phyloP scores from a whole-genome alignment of 2,888 invertebrate genomes.

The Cantharis rustica region DNA sequence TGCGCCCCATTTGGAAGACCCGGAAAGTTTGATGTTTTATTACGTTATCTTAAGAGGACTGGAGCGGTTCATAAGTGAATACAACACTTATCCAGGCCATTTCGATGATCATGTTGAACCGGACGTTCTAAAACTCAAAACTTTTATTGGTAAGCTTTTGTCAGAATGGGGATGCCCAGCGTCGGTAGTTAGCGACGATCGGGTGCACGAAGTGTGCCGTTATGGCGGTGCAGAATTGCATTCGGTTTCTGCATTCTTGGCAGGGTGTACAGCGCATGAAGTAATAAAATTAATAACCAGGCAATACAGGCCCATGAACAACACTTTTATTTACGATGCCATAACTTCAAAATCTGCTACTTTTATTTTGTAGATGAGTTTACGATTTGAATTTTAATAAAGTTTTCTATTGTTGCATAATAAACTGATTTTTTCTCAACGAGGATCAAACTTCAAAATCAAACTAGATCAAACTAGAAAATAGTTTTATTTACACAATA shows the following conservation, averaged over 20 bases:
- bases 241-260: slow-evolving; percentile 83
- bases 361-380: slow-evolving; percentile 54
- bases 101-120: slow-evolving; percentile 84
- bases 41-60: slow-evolving; percentile 90
- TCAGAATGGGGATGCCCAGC: slow-evolving; percentile 83
- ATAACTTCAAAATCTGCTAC: slow-evolving; percentile 84
- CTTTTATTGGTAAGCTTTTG: slow-evolving; percentile 68
- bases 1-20: slow-evolving; percentile 67
- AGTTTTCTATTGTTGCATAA: background rate
- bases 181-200: slow-evolving; percentile 80
- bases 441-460: too few relatives aligned
- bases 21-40: slow-evolving; percentile 85
- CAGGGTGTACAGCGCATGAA: slow-evolving; percentile 95
- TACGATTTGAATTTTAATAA: background rate
- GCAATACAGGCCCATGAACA: slow-evolving; percentile 95
- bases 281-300: slow-evolving; percentile 92
- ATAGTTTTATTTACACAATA: background rate
- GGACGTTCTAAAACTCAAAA: slow-evolving; percentile 87
- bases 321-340: slow-evolving; percentile 94
- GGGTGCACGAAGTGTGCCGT: slow-evolving; percentile 92
- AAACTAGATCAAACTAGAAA: too few relatives aligned
- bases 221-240: slow-evolving; percentile 96
- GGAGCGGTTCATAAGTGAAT: slow-evolving; percentile 87
- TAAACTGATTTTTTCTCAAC: background rate
- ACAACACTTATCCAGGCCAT: slow-evolving; percentile 88